These are phyloP conservation scores for Dreissena rostriformis DNA, from an alignment of 1,140 invertebrate species.

Conservation along the genomic window DNA sequence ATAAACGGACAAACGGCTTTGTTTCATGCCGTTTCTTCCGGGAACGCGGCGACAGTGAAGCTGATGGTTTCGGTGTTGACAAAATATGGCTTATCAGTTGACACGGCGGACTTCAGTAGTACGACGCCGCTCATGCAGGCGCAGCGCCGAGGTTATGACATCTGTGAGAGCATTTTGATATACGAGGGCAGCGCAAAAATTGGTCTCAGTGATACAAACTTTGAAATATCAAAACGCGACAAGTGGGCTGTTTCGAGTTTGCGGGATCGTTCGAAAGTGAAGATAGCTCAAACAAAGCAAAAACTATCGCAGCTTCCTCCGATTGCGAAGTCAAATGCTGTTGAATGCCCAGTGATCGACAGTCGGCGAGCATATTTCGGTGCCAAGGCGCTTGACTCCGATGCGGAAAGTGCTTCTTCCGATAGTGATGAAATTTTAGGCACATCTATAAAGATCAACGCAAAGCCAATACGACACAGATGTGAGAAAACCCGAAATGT, in stretches of 20 bases:
- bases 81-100: conserved; percentile 60
- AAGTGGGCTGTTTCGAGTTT: conserved; percentile 63
- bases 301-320: conserved; percentile 44
- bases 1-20: conserved; percentile 65
- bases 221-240: conserved; percentile 55
- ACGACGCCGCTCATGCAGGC: conserved; percentile 65
- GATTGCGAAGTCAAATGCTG: not conserved
- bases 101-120: conserved; percentile 57
- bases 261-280: conserved; percentile 55
- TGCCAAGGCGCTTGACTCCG: not conserved
- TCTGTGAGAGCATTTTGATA: conserved; percentile 64
- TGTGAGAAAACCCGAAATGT: not conserved
- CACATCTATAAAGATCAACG: not conserved
- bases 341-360: not conserved
- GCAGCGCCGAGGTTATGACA: conserved; percentile 57
- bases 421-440: conserved; percentile 12
- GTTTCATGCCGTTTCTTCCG: conserved; percentile 64
- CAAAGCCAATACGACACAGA: not conserved
- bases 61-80: conserved; percentile 54
- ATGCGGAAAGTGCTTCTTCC: conserved; percentile 3
- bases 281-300: conserved; percentile 1
- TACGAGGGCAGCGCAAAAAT: conserved; percentile 63
- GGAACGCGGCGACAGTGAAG: conserved; percentile 65
- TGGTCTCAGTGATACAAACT: conserved; percentile 54
- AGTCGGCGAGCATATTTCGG: conserved; percentile 8